Evolutionary conservation across 2,797 vertebrate species (phyloP).

Genomic region (Fratercula arctica): DNA sequence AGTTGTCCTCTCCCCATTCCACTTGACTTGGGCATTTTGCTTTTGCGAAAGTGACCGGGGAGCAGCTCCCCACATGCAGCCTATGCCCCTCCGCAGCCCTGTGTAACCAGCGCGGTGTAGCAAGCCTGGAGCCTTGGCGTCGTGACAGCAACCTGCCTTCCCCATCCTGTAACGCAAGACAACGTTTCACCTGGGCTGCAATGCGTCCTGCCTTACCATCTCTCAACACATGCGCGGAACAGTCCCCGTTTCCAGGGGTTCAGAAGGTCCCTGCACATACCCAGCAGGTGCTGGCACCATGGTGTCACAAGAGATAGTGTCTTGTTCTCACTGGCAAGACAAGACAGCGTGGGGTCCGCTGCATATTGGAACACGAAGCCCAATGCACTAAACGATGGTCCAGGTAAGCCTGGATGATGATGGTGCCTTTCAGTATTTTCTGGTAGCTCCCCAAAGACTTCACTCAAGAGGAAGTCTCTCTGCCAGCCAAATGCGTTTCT

Average conservation of each 20-base stretch:
- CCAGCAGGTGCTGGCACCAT: background rate
- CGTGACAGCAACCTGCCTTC: background rate
- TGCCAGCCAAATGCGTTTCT: background rate
- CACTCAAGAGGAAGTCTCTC: background rate
- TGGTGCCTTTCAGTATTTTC: background rate
- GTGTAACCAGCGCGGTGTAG: background rate
- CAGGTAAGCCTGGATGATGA: background rate
- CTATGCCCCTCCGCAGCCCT: background rate
- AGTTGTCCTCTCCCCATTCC: background rate
- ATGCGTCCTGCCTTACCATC: background rate
- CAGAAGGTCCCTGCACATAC: fast-evolving
- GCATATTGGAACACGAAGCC: background rate
- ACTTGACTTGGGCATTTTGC: background rate
- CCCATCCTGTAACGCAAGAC: background rate
- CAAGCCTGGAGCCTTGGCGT: background rate
- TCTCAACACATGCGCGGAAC: fast-evolving
- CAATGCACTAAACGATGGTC: background rate
- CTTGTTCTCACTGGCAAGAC: background rate
- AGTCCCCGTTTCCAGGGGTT: background rate
- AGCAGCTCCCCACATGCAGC: background rate
- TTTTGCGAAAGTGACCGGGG: background rate
- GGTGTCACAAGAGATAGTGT: background rate
- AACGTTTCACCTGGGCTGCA: background rate
- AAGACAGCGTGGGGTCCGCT: background rate
- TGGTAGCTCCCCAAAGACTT: background rate